Evolutionary conservation across 2,797 vertebrate species (phyloP).

Genomic region (Sitta carolinensis): DNA sequence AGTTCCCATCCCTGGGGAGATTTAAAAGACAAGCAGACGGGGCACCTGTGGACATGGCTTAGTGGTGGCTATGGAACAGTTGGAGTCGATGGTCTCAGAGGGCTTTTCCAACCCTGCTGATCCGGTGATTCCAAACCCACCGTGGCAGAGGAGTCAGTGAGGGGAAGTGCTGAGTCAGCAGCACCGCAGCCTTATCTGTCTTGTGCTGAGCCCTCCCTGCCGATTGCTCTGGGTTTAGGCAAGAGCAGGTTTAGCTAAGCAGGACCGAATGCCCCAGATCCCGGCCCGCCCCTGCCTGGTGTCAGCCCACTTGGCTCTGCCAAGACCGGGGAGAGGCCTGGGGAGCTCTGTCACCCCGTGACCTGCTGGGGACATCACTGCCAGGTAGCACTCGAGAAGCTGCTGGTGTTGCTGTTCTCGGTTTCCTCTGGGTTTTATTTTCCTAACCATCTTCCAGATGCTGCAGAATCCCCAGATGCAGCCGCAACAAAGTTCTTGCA

Average conservation of each 20-base stretch:
- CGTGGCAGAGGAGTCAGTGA: fast-evolving
- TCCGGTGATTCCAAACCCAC: neutral
- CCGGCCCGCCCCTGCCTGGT: neutral
- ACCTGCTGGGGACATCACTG: neutral
- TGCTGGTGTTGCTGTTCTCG: slow-evolving; percentile 6
- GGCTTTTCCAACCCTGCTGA: neutral
- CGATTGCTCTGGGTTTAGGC: neutral
- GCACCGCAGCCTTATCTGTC: neutral
- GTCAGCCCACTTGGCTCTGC: neutral
- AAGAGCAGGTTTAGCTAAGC: neutral
- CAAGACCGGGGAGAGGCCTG: neutral
- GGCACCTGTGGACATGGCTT: neutral
- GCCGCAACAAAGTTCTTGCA: slow-evolving; percentile 58
- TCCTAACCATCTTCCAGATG: slow-evolving; percentile 63
- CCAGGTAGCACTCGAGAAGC: slow-evolving; percentile 22
- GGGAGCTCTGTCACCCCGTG: neutral
- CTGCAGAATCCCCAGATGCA: slow-evolving; percentile 65
- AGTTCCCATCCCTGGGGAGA: neutral
- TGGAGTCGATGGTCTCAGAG: neutral
- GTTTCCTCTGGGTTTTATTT: slow-evolving; percentile 19
- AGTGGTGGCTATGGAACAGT: neutral
- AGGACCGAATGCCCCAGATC: neutral
- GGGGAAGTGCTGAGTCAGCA: neutral
- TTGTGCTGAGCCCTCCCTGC: neutral
- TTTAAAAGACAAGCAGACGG: fast-evolving